Evolutionary conservation across 2,797 vertebrate genomes (phyloP), one percentile per base, ranked within the genome.

Genomic region (Argentina silus): DNA sequence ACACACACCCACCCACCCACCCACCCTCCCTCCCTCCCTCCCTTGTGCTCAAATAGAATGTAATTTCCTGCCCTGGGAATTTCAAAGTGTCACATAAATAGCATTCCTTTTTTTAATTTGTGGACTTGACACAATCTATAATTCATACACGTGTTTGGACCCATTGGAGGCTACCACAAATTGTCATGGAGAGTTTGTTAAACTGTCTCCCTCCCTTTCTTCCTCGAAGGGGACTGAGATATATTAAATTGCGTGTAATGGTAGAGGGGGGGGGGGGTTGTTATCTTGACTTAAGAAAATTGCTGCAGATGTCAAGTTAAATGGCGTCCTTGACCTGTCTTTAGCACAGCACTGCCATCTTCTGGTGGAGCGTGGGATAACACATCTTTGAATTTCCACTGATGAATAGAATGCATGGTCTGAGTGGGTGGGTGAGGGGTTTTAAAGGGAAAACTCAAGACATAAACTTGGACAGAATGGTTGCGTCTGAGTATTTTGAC

Each of bases 61-160:
- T 89, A 87, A 92, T 92, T 92, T 91, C 88, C 90, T 92, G 87
- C 77, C 77, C 71, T 66, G 79, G 85, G 78, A 87, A 89, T 91
- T 90, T 82, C 90, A 90, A 91, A 23, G 88, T 86, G 81, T 88
- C 85, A 80, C 87, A 89, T 86, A 89, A 92, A 88, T 77, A 85
- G 76, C 53, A 14, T 63, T 78, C 80, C 80, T 81, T 76, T 77
- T 70, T 43, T 82, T 83, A 81, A 86, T 91, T 88, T 88, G 81
- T 78, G 75, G 77, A 79, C 84, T 85, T 90, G 89, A 89, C 88
- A 88, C 86, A 88, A 92, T 89, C 88, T 92, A 82, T 90, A 89
- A 90, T 91, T 91, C 83, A 88, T 85, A 87, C 82, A 86, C 59
- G 72, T 86, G 82, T 91, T 36, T 88, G 44, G 75, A 57, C 59